Evolutionary conservation across 2,113 vertebrate species (phyloP), one percentile per base, ranked within the genome.

Genomic region (Lepus americanus): DNA sequence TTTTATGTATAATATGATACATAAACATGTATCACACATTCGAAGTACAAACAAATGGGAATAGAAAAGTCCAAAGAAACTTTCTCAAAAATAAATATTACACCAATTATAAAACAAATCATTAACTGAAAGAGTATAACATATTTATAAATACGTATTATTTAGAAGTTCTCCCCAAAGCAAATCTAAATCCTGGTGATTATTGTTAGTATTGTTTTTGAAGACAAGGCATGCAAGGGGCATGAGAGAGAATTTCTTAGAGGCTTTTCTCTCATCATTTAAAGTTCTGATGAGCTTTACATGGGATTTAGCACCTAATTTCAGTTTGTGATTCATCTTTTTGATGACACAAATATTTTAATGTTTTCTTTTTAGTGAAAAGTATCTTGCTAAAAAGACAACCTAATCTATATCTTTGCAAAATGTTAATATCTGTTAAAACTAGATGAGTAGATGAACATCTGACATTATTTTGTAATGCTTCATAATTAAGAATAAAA

Each of bases 401-500:
- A 36, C 5, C 64, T 33, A 90, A 31, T 16, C 89, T 55, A 7
- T 91, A 79, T 6, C 29, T 85, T 27, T 77, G 59, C 17, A 79
- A 86, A 92, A 94, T 94, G 66, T 69, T 91, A 74, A 70, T 19
- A 39, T 44, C 51, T 72, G 11, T 84, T 94, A 53, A 89, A 96
- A 90, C 16, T 94, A 23, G n/a, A 5, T 64, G 27, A 16, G 6
- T 70, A 8, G 36, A 64, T 33, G 27, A 51, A 74, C 55, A 80
- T 55, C 66, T 92, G 23, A 94, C 13, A 93, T 72, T 79, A 66
- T 86, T 94, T 95, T 92, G 22, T 92, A 92, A 36, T 88, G 27
- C 82, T 93, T 92, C 44, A 79, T 31, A 94, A 79, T 84, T 87
- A 92, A 96, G 25, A 87, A 89, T 96, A 80, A 92, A 91, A 93